Evolutionary conservation across 2,113 vertebrate species (phyloP).

Genomic region (Dromiciops gliroides): DNA sequence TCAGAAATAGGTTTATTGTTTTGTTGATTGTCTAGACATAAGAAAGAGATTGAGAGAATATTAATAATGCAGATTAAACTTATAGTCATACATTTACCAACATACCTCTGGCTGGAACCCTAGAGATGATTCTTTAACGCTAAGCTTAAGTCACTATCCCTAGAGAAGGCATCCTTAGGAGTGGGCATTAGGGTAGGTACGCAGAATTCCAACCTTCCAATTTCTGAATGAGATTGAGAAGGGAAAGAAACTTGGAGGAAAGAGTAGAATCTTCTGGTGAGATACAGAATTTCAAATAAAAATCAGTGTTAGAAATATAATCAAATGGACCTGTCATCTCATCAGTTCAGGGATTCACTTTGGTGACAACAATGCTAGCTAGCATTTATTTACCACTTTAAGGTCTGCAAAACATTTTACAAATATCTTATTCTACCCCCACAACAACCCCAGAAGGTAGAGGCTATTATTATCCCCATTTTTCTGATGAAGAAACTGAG

Average conservation of each 20-base stretch:
- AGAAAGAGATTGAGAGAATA: neutral
- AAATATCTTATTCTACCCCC: neutral
- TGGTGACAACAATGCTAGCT: neutral
- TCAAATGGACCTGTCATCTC: neutral
- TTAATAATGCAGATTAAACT: neutral
- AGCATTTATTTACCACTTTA: neutral
- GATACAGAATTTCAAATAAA: neutral
- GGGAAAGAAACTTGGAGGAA: constrained; percentile 45
- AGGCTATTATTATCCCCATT: neutral
- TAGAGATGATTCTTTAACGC: neutral
- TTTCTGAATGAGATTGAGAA: constrained; percentile 31
- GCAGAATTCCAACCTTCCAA: neutral
- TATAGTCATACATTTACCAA: neutral
- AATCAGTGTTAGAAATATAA: neutral
- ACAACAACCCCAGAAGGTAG: neutral
- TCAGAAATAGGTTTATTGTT: neutral
- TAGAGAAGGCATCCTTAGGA: neutral
- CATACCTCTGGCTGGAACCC: neutral
- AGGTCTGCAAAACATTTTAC: neutral
- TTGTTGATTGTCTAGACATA: neutral
- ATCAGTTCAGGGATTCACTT: neutral
- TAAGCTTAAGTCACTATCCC: neutral
- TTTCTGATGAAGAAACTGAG: neutral
- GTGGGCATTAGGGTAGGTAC: neutral
- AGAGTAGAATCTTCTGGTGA: neutral